Evolutionary conservation across 2,888 invertebrate species (phyloP), one percentile per base, ranked within the genome.

Genomic region (Stenoptilia bipunctidactyla): DNA sequence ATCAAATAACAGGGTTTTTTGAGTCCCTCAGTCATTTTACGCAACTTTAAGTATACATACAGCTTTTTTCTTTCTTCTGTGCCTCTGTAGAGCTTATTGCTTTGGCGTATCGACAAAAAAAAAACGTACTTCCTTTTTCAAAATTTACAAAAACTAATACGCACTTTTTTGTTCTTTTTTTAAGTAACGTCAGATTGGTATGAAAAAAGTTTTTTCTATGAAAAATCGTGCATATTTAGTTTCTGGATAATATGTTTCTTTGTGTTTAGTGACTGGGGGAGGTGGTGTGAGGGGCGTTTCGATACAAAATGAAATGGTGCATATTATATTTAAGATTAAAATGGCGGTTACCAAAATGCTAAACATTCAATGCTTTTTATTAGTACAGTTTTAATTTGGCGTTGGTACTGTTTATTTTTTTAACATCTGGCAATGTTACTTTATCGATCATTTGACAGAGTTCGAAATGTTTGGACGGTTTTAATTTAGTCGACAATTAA

Each of bases 231-330:
- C 20, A 20, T 8, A 20, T 20, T 20, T 5, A 3, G 20, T 5
- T 20, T 30, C 10, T 30, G 30, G n/a, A n/a, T n/a, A 30, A 30
- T n/a, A n/a, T 30, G n/a, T 62, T 59, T 56, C 57, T 50, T 45
- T 40, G 40, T 50, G 55, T 55, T 52, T 61, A 57, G 57, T 75
- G 76, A 72, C 76, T 73, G 79, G 74, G 61, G 73, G 75, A 64
- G 44, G 70, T 72, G 76, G 76, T 74, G 71, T 73, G 72, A 74
- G 74, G 75, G 51, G n/a, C 10, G n/a, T 9, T n/a, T 30, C 30
- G n/a, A 45, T 45, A 48, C 44, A 42, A 45, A 40, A 46, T 46
- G 44, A 40, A 36, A 38, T 38, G 30, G 12, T 30, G 30, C 30
- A 4, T 30, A 3, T n/a, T 20, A 20, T 20, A 8, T 30, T 3